Evolutionary conservation across 2,797 vertebrate genomes (phyloP), one percentile per base, ranked within the genome.

Genomic region (Glyptemys insculpta): DNA sequence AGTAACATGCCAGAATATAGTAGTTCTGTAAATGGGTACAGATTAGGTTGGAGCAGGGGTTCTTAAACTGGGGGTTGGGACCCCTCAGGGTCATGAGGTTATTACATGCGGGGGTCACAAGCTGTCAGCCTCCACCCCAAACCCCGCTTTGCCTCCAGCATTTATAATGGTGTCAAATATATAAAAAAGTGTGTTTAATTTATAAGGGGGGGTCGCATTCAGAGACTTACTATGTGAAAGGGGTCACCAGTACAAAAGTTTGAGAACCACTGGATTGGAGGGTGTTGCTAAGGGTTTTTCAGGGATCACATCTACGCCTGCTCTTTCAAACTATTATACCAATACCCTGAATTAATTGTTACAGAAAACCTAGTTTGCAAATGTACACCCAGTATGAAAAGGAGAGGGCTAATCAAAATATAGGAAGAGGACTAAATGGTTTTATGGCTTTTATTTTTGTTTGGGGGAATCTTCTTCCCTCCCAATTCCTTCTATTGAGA

Each of bases 1-100:
- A 2, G 54, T 87, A 74, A 10, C 18, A 34, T 11, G 2, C 82
- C 79, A 0, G 0, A 2, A 0, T 84, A 19, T 57, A 2, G 82
- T 2, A 47, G 31, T n/a, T n/a, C 6, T 19, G 6, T 34, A 37
- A 19, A 68, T n/a, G 16, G 62, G 15, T 37, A n/a, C 34, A 68
- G 62, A 68, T 37, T n/a, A 25, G 21, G 21, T 54, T 54, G 54
- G 54, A 25, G 54, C 54, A 54, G 23, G 54, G 54, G 54, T 54
- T 54, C 54, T 54, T 54, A 54, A 54, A 25, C 21, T 9, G 54
- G 54, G 54, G 21, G 54, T 54, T 2, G 8, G 54, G 54, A 54
- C 23, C 54, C 23, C 54, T 54, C 21, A 54, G 19, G 23, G 23
- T 54, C 23, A 54, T 9, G 19, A 54, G 23, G 54, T 54, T 54